Percentiles rank a stretch among this genome's conserved stretches.
Conservation (phyloP, 2,888 invertebrate genomes). For the Caenorhabditis sp. region DNA sequence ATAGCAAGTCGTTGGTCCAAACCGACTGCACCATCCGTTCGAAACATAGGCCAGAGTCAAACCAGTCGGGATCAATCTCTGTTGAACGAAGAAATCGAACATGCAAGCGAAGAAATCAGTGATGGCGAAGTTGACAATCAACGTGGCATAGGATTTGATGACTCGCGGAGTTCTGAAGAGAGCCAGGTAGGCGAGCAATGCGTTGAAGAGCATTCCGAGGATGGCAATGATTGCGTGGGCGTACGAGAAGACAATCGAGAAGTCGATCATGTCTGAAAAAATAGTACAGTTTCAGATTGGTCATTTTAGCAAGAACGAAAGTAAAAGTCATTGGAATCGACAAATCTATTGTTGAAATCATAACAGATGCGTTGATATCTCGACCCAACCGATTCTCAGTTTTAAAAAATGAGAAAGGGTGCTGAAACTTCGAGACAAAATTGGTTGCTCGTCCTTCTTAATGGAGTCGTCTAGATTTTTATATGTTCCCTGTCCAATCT, state of each 20-base stretch:
- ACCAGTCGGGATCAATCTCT: constrained; percentile 45
- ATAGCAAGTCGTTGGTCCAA: constrained; percentile 43
- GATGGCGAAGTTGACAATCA: constrained; percentile 52
- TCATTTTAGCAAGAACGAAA: no score
- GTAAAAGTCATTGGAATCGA: no score
- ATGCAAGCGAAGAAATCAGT: constrained; percentile 52
- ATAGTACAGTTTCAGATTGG: neutral
- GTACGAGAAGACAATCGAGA: constrained; percentile 32
- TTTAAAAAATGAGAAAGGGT: no score
- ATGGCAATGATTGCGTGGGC: constrained; percentile 45
- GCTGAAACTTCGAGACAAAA: no score
- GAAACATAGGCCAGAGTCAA: constrained; percentile 38
- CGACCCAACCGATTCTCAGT: no score
- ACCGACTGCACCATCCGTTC: constrained; percentile 38
- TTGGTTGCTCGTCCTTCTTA: no score
- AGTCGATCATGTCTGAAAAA: constrained; percentile 38
- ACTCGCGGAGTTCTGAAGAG: constrained; percentile 39
- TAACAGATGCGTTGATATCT: no score
- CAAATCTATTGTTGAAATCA: no score
- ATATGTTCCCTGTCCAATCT: no score
- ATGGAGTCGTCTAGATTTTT: no score
- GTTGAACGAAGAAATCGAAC: constrained; percentile 50
- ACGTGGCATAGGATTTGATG: constrained; percentile 42
- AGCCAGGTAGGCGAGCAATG: constrained; percentile 31
- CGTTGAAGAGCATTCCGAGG: constrained; percentile 34